A percentile compares a stretch with the other conserved stretches of the same genome.
Evolutionary conservation across 2,888 invertebrate species (phyloP).

Genomic region (Ceraclea dissimilis): DNA sequence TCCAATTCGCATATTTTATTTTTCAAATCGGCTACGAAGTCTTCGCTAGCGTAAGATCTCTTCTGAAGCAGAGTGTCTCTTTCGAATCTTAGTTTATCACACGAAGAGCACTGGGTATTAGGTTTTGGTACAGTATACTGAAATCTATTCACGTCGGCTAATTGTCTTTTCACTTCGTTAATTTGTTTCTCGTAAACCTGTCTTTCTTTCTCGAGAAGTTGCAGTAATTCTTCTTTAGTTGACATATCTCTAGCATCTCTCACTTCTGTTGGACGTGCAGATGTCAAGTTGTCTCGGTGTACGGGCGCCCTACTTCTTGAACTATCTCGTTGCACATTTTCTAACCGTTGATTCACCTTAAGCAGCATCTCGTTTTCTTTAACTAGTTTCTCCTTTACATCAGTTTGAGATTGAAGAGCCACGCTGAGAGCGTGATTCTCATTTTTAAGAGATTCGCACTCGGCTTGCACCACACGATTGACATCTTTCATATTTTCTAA

Average conservation of each 20-base stretch:
- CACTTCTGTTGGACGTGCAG: neutral
- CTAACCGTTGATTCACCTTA: constrained; percentile 44
- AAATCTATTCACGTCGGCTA: constrained; percentile 12
- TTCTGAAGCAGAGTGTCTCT: constrained; percentile 18
- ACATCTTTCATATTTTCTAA: constrained; percentile 35
- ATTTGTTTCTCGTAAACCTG: constrained; percentile 38
- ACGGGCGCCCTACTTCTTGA: neutral
- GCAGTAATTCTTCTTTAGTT: constrained; percentile 38
- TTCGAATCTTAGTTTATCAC: constrained; percentile 37
- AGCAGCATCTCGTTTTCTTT: constrained; percentile 43
- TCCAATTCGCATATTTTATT: constrained; percentile 44
- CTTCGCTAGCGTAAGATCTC: constrained; percentile 28
- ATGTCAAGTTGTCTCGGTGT: neutral
- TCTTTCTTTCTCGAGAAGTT: constrained; percentile 40
- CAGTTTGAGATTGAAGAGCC: constrained; percentile 32
- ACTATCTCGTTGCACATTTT: neutral
- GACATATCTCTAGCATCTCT: constrained; percentile 29
- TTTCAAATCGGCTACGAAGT: constrained; percentile 40
- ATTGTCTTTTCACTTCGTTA: constrained; percentile 21
- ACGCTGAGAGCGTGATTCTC: constrained; percentile 29
- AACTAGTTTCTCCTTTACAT: constrained; percentile 41
- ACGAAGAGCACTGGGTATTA: constrained; percentile 25
- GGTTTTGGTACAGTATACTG: constrained; percentile 3
- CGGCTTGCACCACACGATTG: constrained; percentile 27
- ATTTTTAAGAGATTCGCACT: constrained; percentile 28